Evolutionary conservation across 1,140 invertebrate genomes (phyloP).

Genomic region (Lanistes nyassanus): DNA sequence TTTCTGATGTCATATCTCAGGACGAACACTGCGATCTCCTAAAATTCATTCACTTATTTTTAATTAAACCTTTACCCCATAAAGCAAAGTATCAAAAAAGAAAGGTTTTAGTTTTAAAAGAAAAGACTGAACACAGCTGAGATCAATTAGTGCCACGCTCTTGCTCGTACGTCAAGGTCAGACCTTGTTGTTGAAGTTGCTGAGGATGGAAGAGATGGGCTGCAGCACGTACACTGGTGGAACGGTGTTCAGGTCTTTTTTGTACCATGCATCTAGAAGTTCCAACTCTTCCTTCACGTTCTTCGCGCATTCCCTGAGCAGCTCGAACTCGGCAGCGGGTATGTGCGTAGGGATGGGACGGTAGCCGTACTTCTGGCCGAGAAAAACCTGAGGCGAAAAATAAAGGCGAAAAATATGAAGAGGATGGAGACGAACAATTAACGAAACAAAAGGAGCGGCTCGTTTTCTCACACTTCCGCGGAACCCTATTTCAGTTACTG

Average conservation of each 20-base stretch:
- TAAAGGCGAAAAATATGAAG: background rate
- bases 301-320: conserved; percentile 85
- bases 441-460: background rate
- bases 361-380: conserved; percentile 98
- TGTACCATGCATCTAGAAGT: conserved; percentile 93
- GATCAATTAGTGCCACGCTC: no score
- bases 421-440: background rate
- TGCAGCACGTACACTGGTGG: conserved; percentile 90
- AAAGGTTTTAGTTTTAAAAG: no score
- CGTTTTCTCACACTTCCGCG: background rate
- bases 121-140: no score
- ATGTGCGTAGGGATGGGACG: conserved; percentile 96
- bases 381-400: conserved; percentile 78
- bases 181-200: conserved; percentile 99
- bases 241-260: conserved; percentile 95
- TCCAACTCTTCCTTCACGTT: conserved; percentile 79
- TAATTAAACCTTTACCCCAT: no score
- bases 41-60: no score
- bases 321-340: conserved; percentile 85
- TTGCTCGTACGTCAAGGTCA: background rate
- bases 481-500: background rate
- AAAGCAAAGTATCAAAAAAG: no score
- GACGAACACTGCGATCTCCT: no score
- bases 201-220: conserved; percentile 95
- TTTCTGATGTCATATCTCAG: no score